phyloP scores from a whole-genome alignment of 64 coral and sea anemone species.

The Orbicella faveolata region DNA sequence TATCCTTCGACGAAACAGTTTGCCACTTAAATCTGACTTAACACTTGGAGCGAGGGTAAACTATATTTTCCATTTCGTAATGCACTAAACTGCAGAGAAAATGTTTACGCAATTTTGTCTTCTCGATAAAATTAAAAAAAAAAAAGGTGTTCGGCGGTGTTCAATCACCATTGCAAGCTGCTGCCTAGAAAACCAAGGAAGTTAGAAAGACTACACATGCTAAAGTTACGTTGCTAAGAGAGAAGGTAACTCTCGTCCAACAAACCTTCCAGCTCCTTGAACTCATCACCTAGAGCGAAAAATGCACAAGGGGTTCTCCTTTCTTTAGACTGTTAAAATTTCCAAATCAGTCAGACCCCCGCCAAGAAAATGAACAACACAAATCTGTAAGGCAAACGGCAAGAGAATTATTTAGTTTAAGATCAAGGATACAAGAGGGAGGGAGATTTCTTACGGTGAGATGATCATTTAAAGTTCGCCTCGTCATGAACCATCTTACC shows the following conservation, averaged over 20 bases:
- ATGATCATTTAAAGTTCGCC: too few relatives aligned
- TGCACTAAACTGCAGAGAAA: background rate
- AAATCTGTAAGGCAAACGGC: background rate
- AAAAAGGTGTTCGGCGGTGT: background rate
- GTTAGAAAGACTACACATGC: background rate
- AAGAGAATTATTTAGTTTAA: background rate
- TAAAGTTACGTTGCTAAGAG: conserved; percentile 1
- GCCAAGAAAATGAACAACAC: background rate
- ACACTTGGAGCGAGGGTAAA: background rate
- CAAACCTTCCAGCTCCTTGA: conserved; percentile 35
- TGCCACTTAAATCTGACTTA: too few relatives aligned
- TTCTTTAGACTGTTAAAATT: background rate
- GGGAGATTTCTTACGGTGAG: background rate
- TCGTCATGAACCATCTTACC: background rate
- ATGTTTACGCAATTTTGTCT: background rate
- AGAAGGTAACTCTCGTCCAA: background rate
- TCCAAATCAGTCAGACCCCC: background rate
- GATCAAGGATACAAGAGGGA: background rate
- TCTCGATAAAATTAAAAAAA: background rate
- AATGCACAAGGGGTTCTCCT: background rate
- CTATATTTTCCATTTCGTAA: background rate
- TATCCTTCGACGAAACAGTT: too few relatives aligned
- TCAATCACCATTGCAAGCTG: background rate
- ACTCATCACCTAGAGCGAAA: background rate
- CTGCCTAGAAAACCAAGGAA: background rate